Evolutionary conservation across 2,113 vertebrate species (phyloP).

Genomic region (Paramormyrops kingsleyae): DNA sequence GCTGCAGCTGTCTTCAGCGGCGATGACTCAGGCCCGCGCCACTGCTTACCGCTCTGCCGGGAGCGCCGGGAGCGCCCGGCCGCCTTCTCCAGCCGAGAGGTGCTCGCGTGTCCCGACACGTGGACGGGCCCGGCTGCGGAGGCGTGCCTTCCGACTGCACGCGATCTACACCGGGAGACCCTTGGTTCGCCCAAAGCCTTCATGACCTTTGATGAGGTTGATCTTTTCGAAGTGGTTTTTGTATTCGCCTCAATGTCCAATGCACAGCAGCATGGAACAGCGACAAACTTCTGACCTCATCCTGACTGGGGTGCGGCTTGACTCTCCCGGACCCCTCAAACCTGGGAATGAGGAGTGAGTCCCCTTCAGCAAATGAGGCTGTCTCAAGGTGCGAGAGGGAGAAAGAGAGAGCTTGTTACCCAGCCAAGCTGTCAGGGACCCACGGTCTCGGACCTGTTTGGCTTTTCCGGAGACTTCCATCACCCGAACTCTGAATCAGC

Average conservation of each 20-base stretch:
- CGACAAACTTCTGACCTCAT: neutral
- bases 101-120: neutral
- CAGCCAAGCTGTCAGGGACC: neutral
- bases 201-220: neutral
- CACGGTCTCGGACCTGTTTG: neutral
- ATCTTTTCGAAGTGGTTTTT: neutral
- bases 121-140: neutral
- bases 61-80: neutral
- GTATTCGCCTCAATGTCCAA: neutral
- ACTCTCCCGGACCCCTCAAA: neutral
- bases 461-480: neutral
- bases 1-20: neutral
- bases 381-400: neutral
- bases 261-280: neutral
- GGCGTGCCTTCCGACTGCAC: neutral
- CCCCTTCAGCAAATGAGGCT: neutral
- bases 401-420: neutral
- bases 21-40: neutral
- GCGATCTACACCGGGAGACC: neutral
- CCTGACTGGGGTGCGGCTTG: neutral
- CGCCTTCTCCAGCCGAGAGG: neutral
- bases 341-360: neutral
- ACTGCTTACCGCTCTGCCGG: neutral
- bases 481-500: neutral
- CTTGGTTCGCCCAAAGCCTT: neutral